Evolutionary conservation across 2,113 vertebrate genomes (phyloP).

Genomic region (Isichthys henryi): DNA sequence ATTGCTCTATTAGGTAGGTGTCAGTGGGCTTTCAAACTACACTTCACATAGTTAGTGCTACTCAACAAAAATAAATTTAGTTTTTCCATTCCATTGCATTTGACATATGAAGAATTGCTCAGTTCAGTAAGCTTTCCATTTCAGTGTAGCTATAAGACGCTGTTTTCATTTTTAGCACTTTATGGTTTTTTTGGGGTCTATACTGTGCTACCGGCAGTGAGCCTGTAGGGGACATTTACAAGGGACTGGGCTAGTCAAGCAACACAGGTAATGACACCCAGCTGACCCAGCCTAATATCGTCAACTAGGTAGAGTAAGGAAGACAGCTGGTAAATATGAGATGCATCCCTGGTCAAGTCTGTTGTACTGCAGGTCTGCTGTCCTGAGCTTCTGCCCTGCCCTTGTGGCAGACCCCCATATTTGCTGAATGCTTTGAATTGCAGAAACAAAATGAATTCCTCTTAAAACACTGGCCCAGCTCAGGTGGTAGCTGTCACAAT

Average conservation of each 20-base stretch:
- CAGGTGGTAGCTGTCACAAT: not conserved
- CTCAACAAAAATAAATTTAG: not conserved
- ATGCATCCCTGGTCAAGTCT: not conserved
- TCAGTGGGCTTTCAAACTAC: not conserved
- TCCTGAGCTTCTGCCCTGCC: not conserved
- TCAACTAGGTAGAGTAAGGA: not conserved
- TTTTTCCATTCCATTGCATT: not conserved
- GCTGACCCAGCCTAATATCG: not conserved
- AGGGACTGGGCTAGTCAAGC: not conserved
- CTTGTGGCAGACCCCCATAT: not conserved
- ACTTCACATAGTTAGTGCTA: not conserved
- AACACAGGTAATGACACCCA: not conserved
- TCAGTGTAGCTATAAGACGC: not conserved
- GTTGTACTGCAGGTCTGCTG: not conserved
- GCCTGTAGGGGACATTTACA: not conserved
- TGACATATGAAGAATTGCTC: not conserved
- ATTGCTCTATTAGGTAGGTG: slow-evolving; percentile 1
- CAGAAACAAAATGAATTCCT: not conserved
- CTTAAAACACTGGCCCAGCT: not conserved
- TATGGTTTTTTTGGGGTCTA: not conserved
- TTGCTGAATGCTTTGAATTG: not conserved
- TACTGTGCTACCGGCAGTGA: not conserved
- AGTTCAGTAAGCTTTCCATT: not conserved
- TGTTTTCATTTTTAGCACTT: not conserved
- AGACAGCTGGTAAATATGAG: not conserved